Evolutionary conservation across 2,113 vertebrate species (phyloP), one percentile per base, ranked within the genome.

Genomic region (Rhadina sibilatrix): DNA sequence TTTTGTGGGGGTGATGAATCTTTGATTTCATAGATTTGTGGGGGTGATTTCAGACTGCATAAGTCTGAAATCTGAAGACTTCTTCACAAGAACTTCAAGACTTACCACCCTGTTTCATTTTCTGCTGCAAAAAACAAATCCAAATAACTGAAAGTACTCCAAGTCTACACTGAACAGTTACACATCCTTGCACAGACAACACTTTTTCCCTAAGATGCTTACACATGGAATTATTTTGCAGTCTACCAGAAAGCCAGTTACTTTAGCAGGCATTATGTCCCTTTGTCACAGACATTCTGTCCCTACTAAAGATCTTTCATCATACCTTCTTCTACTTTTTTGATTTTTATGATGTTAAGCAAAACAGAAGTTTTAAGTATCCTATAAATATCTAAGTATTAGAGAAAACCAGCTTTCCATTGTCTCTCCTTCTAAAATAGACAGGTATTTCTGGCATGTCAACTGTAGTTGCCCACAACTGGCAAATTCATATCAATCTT

Each of bases 1-100:
- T 24, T 42, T n/a, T 1, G 1, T 13, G 57, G 18, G 50, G 14
- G 5, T 25, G 44, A 66, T 8, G 9, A 46, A 37, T 17, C 38
- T 70, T 28, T 12, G 12, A 4, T 8, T n/a, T n/a, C n/a, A n/a
- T n/a, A n/a, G n/a, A n/a, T 42, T n/a, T 1, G 1, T 13, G 57
- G 18, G 50, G 14, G 5, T 25, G 44, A 66, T 8, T 28, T 12
- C 10, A 4, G 7, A 44, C 3, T 52, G 84, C n/a, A 6, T 30
- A 70, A 57, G 50, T 25, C 63, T 60, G 16, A 76, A 78, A 69
- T 28, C 40, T 49, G 16, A 81, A 31, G 15, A 14, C 5, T 52
- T 30, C 60, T 75, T 53, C 28, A 2, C 8, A 47, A 68, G 37
- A 49, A 63, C 35, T 53, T 63, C 57, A 61, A 79, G 63, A 46